These are phyloP conservation scores for Arctopsyche grandis DNA, from an alignment of 1,140 invertebrate genomes.

Conservation along the genomic window DNA sequence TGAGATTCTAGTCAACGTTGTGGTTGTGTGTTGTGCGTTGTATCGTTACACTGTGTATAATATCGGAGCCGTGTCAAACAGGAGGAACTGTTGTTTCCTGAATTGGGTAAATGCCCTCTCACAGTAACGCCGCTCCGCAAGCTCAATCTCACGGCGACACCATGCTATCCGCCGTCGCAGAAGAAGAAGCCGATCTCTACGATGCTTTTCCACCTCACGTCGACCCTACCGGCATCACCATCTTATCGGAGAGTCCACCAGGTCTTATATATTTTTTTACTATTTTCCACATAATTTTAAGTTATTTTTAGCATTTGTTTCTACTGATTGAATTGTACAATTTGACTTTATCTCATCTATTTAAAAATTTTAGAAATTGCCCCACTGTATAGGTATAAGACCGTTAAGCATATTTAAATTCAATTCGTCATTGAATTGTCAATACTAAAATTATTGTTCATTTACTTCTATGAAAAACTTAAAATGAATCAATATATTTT, in stretches of 20 bases:
- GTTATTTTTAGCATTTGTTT: background rate
- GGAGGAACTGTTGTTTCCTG: constrained; percentile 10
- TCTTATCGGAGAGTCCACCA: constrained; percentile 67
- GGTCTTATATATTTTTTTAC: constrained; percentile 56
- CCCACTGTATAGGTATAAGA: too few relatives aligned
- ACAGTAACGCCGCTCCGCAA: constrained; percentile 14
- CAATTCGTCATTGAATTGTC: too few relatives aligned
- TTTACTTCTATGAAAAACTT: too few relatives aligned
- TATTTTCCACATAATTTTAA: background rate
- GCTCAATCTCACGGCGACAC: constrained; percentile 49
- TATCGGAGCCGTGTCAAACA: background rate
- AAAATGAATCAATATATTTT: too few relatives aligned
- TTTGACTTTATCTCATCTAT: too few relatives aligned
- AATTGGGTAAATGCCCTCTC: constrained; percentile 62
- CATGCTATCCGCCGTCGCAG: constrained; percentile 70
- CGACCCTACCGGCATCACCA: constrained; percentile 75
- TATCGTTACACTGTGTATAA: background rate
- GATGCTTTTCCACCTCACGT: constrained; percentile 79
- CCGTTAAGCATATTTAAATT: too few relatives aligned
- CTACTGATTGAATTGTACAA: too few relatives aligned
- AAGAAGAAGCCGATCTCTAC: constrained; percentile 77
- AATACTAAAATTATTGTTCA: too few relatives aligned
- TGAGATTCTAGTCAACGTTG: constrained; percentile 40
- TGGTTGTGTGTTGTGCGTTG: constrained; percentile 35
- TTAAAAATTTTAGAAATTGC: too few relatives aligned